phyloP scores from a whole-genome alignment of 2,888 invertebrate genomes.

The Noctua fimbriata region DNA sequence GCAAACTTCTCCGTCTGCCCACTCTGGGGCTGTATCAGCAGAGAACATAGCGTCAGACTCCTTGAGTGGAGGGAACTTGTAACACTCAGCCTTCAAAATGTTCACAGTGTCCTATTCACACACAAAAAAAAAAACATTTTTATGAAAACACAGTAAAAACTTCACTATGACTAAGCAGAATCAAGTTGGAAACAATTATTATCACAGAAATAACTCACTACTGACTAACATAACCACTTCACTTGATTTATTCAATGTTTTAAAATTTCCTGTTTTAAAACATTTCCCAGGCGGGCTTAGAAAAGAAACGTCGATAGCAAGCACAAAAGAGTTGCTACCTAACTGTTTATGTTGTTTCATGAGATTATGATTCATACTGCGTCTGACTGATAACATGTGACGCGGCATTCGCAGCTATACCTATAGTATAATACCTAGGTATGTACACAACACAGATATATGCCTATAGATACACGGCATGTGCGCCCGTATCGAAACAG shows the following conservation, averaged over 20 bases:
- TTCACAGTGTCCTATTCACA: constrained; percentile 96
- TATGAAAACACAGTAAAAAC: constrained; percentile 20
- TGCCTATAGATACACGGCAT: constrained; percentile 11
- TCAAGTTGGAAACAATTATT: constrained; percentile 21
- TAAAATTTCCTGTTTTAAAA: constrained; percentile 29
- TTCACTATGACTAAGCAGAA: constrained; percentile 56
- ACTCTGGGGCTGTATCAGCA: constrained; percentile 99
- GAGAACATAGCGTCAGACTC: constrained; percentile 99
- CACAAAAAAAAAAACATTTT: constrained; percentile 41
- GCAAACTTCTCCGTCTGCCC: constrained; percentile 99
- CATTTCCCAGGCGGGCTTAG: constrained; percentile 9
- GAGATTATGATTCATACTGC: constrained; percentile 71
- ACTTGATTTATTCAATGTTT: constrained; percentile 18
- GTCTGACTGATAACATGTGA: constrained; percentile 73
- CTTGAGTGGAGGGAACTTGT: constrained; percentile 96
- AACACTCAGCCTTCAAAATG: constrained; percentile 98
- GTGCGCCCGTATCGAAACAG: constrained; percentile 28
- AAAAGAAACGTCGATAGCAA: constrained; percentile 35
- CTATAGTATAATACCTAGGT: constrained; percentile 30
- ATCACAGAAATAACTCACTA: constrained; percentile 22
- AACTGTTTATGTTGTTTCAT: constrained; percentile 69
- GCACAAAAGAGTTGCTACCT: constrained; percentile 61
- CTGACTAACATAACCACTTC: constrained; percentile 24
- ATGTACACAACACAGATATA: constrained; percentile 37
- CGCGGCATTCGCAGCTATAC: constrained; percentile 61